Percentiles rank a stretch among this genome's conserved stretches.
Evolutionary conservation across 2,113 vertebrate species (phyloP).

Genomic region (Dipodomys merriami): DNA sequence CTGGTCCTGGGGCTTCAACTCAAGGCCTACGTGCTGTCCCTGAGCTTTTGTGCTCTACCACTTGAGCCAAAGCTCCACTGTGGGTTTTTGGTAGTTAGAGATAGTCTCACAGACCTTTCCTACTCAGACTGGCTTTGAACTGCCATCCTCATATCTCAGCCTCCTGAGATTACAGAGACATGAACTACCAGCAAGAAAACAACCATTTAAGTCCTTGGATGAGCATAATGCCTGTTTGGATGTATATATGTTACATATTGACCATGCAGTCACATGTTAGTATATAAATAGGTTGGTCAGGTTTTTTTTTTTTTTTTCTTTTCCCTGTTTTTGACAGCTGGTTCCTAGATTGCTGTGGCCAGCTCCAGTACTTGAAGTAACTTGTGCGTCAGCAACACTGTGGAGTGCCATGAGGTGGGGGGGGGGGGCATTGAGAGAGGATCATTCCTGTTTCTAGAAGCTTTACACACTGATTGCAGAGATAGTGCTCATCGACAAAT

Average conservation of each 20-base stretch:
- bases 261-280: neutral
- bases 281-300: slow-evolving; percentile 6
- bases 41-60: too few species aligned
- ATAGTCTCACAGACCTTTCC: too few species aligned
- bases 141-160: too few species aligned
- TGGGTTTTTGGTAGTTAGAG: too few species aligned
- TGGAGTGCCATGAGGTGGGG: neutral
- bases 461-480: slow-evolving; percentile 29
- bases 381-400: neutral
- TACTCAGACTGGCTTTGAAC: too few species aligned
- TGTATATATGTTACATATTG: neutral
- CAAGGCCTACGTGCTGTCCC: too few species aligned
- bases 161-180: too few species aligned
- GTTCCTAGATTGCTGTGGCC: slow-evolving; percentile 20
- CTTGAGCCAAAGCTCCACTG: too few species aligned
- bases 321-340: neutral
- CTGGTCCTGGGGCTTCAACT: too few species aligned
- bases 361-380: neutral
- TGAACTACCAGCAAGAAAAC: neutral
- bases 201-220: slow-evolving; percentile 12
- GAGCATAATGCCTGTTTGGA: neutral
- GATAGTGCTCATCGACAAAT: neutral
- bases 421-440: neutral
- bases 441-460: slow-evolving; percentile 15
- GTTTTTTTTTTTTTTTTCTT: neutral